Evolutionary conservation across 53 echinoderm and acorn worm genomes (phyloP).

Genomic region (Arbacia lixula): DNA sequence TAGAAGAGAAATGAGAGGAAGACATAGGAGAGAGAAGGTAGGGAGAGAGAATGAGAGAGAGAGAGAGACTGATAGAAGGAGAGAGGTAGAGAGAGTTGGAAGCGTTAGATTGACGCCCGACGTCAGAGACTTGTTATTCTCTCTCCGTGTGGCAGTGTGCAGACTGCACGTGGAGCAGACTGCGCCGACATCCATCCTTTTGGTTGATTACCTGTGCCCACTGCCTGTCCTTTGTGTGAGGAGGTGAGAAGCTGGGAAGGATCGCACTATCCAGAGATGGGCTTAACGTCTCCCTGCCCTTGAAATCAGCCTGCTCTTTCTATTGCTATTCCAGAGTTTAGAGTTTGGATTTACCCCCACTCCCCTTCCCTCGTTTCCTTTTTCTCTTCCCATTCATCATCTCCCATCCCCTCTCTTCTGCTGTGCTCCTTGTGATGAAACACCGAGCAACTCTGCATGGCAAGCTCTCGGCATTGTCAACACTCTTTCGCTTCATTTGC

Average conservation of each 20-base stretch:
- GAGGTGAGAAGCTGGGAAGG: not conserved
- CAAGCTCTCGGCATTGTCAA: constrained; percentile 30
- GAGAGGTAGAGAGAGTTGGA: no score
- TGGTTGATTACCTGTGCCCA: constrained; percentile 32
- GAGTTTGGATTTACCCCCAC: no score
- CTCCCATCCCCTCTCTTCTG: not conserved
- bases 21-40: no score
- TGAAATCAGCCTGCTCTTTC: constrained; percentile 25
- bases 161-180: constrained; percentile 24
- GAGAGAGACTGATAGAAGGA: no score
- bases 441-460: not conserved
- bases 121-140: constrained; percentile 34
- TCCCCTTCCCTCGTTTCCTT: not conserved
- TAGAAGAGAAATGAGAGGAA: no score
- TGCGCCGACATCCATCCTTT: not conserved
- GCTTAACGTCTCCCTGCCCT: constrained; percentile 14
- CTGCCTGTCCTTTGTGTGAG: not conserved
- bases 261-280: not conserved
- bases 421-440: not conserved
- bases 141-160: no score
- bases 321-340: constrained; percentile 11
- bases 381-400: not conserved
- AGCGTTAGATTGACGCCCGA: no score
- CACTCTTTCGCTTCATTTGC: constrained; percentile 42
- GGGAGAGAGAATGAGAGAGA: no score